Evolutionary conservation across 2,113 vertebrate genomes (phyloP).

Genomic region (Felis catus): DNA sequence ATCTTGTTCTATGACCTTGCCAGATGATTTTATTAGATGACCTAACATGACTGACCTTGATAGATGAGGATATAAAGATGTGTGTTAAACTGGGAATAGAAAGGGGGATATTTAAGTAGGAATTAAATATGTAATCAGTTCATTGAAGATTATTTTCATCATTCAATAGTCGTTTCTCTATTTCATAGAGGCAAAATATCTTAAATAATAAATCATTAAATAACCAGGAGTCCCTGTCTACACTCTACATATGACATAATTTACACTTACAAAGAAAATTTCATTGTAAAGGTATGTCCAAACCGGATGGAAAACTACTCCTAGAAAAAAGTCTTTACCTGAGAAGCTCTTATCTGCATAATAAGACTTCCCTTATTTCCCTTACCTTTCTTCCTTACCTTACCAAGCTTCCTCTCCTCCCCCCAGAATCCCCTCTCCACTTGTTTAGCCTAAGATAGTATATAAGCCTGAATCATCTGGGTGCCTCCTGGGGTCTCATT

Average conservation of each 20-base stretch:
- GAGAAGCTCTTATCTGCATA: background rate
- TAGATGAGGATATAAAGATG: background rate
- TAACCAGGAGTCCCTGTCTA: background rate
- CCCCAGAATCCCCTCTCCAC: background rate
- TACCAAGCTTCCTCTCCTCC: background rate
- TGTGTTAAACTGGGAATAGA: background rate
- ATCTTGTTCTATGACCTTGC: background rate
- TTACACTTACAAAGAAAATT: background rate
- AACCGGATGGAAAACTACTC: background rate
- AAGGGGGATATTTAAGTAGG: background rate
- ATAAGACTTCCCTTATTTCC: background rate
- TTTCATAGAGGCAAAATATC: background rate
- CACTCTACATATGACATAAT: background rate
- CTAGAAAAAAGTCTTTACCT: background rate
- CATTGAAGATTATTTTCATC: background rate
- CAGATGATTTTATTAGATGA: background rate
- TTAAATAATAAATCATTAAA: background rate
- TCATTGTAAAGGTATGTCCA: background rate
- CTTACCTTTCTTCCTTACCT: background rate
- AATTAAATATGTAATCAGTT: background rate
- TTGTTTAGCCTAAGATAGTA: background rate
- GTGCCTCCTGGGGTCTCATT: background rate
- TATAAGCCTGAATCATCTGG: background rate
- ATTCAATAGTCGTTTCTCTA: background rate
- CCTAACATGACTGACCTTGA: background rate